A percentile compares a stretch with the other conserved stretches of the same genome.
Conservation (phyloP, 53 echinoderm and acorn worm species). For the Mesocentrotus franciscanus region DNA sequence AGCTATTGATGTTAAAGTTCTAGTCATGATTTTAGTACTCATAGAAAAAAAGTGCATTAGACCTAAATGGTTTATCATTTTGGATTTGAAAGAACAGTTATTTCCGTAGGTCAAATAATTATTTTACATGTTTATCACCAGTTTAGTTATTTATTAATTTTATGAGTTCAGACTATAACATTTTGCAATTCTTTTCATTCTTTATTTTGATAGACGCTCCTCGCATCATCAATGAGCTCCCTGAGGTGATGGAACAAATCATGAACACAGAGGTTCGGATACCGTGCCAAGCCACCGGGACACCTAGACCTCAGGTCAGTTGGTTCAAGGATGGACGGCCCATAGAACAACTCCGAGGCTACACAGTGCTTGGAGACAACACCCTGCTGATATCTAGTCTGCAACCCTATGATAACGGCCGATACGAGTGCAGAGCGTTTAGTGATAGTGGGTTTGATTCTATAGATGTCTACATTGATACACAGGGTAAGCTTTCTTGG, state of each 20-base stretch:
- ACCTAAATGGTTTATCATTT: too few species aligned
- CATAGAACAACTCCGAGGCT: slow-evolving; percentile 80
- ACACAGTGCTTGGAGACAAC: slow-evolving; percentile 85
- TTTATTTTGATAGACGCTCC: slow-evolving; percentile 71
- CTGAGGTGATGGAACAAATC: slow-evolving; percentile 67
- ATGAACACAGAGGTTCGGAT: slow-evolving; percentile 79
- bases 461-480: slow-evolving; percentile 71
- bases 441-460: slow-evolving; percentile 88
- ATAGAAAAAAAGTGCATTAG: background rate
- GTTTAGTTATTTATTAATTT: too few species aligned
- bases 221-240: slow-evolving; percentile 75
- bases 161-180: too few species aligned
- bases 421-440: slow-evolving; percentile 80
- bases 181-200: background rate
- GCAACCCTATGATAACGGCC: slow-evolving; percentile 87
- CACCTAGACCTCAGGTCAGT: slow-evolving; percentile 77
- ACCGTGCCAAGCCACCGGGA: slow-evolving; percentile 82
- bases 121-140: too few species aligned
- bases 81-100: too few species aligned
- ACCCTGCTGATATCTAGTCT: slow-evolving; percentile 86
- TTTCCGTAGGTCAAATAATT: too few species aligned
- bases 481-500: slow-evolving; percentile 73
- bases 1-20: background rate
- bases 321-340: slow-evolving; percentile 88
- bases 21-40: background rate